Conservation (phyloP, 2,797 vertebrate species). For the Heliangelus exortis region DNA sequence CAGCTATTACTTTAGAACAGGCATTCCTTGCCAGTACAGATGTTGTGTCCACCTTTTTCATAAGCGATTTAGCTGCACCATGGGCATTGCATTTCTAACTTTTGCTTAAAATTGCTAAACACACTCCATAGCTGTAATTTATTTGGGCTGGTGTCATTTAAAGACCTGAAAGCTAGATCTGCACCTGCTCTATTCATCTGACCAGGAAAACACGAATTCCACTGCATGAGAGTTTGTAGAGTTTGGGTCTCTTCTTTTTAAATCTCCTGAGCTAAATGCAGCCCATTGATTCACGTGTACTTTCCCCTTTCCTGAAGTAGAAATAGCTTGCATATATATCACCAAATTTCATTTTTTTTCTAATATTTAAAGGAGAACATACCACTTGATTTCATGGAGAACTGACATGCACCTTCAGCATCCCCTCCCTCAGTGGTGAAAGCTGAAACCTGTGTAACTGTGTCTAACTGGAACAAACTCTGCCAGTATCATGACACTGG, state of each 20-base stretch:
- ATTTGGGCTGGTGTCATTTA: conserved; percentile 48
- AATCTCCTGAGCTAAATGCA: neutral
- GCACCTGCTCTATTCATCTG: conserved; percentile 57
- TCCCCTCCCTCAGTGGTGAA: neutral
- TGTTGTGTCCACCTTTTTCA: conserved; percentile 49
- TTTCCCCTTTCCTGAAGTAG: neutral
- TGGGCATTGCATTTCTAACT: conserved; percentile 58
- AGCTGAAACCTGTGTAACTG: neutral
- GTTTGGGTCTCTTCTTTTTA: conserved; percentile 1
- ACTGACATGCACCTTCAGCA: neutral
- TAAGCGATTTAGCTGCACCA: conserved; percentile 60
- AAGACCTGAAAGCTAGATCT: conserved; percentile 38
- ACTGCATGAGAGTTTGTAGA: neutral
- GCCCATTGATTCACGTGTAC: neutral
- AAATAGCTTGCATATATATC: neutral
- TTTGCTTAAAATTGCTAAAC: conserved; percentile 51
- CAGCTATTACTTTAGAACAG: conserved; percentile 54
- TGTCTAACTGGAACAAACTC: neutral
- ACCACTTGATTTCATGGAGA: neutral
- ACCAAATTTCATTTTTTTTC: neutral
- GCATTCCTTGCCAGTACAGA: conserved; percentile 48
- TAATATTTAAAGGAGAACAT: neutral
- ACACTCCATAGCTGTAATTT: conserved; percentile 41
- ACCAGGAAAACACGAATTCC: conserved; percentile 15
- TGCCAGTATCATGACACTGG: neutral